Evolutionary conservation across 1,140 invertebrate genomes (phyloP).

Genomic region (Battus philenor): DNA sequence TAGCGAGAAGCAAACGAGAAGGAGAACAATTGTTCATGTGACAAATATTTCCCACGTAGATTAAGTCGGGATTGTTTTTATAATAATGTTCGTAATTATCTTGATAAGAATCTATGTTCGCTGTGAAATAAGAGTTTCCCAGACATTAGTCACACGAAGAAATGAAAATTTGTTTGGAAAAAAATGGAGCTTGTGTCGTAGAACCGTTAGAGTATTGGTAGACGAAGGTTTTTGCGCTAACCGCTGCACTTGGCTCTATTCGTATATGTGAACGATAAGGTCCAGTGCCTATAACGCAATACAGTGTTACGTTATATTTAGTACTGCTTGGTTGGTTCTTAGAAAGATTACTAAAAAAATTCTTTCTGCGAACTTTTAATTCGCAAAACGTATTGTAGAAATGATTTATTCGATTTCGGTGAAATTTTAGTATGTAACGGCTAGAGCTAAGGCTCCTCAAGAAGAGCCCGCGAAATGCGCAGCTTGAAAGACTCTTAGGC

Average conservation of each 20-base stretch:
- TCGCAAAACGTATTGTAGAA: too few relatives aligned
- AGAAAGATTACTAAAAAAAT: too few relatives aligned
- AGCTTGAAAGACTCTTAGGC: too few relatives aligned
- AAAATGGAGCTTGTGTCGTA: constrained; percentile 32
- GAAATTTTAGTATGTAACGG: too few relatives aligned
- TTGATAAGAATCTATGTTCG: constrained; percentile 9
- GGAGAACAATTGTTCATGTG: not conserved
- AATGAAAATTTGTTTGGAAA: constrained; percentile 31
- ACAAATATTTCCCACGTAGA: constrained; percentile 11
- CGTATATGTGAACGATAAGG: constrained; percentile 58
- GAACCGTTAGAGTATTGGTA: constrained; percentile 55
- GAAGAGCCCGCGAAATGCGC: too few relatives aligned
- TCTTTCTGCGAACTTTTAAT: too few relatives aligned
- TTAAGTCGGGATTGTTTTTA: constrained; percentile 11
- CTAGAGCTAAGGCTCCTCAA: too few relatives aligned
- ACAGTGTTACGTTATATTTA: constrained; percentile 53
- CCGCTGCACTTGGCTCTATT: constrained; percentile 46
- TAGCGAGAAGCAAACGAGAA: too few relatives aligned
- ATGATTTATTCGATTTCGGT: too few relatives aligned
- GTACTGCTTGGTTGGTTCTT: constrained; percentile 42
- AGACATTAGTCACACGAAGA: constrained; percentile 15
- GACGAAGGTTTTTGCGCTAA: constrained; percentile 53
- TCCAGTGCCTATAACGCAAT: constrained; percentile 51
- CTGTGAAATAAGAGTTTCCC: constrained; percentile 4
- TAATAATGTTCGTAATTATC: constrained; percentile 8